A percentile compares a stretch with the other conserved stretches of the same genome.
Conservation (phyloP, 2,888 invertebrate genomes). For the Caenorhabditis angaria region DNA sequence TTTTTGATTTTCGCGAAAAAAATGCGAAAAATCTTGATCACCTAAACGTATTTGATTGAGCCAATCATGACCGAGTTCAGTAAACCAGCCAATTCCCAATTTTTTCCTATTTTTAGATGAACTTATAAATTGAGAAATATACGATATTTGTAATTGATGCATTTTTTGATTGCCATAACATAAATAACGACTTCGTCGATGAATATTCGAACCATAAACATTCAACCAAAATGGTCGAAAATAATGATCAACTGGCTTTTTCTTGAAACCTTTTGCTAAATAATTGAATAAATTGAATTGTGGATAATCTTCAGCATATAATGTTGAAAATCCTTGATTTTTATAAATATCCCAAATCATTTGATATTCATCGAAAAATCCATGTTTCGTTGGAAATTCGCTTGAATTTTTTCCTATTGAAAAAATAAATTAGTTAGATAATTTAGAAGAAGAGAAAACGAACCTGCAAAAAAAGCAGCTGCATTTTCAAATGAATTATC, state of each 20-base stretch:
- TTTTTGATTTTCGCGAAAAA: slow-evolving; percentile 62
- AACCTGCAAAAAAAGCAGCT: slow-evolving; percentile 72
- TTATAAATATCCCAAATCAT: slow-evolving; percentile 73
- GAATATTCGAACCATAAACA: slow-evolving; percentile 70
- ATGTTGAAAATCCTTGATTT: slow-evolving; percentile 71
- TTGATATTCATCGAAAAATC: slow-evolving; percentile 71
- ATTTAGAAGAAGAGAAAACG: background rate
- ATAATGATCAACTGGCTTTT: slow-evolving; percentile 73
- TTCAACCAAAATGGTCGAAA: slow-evolving; percentile 69
- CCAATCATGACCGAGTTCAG: slow-evolving; percentile 74
- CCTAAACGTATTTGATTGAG: slow-evolving; percentile 73
- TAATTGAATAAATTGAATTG: slow-evolving; percentile 73
- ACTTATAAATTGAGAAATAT: slow-evolving; percentile 71
- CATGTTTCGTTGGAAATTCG: slow-evolving; percentile 47
- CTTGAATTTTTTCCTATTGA: slow-evolving; percentile 36
- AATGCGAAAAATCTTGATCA: slow-evolving; percentile 72
- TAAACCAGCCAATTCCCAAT: slow-evolving; percentile 65
- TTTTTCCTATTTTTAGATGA: slow-evolving; percentile 32
- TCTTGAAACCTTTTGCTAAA: slow-evolving; percentile 72
- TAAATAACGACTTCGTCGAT: slow-evolving; percentile 61
- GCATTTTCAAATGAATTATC: slow-evolving; percentile 74
- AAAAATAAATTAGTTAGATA: background rate
- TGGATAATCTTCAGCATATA: slow-evolving; percentile 74
- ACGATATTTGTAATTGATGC: slow-evolving; percentile 69
- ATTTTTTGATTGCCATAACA: slow-evolving; percentile 67